phyloP scores from a whole-genome alignment of 2,888 invertebrate species.

The Leucophenga montana region DNA sequence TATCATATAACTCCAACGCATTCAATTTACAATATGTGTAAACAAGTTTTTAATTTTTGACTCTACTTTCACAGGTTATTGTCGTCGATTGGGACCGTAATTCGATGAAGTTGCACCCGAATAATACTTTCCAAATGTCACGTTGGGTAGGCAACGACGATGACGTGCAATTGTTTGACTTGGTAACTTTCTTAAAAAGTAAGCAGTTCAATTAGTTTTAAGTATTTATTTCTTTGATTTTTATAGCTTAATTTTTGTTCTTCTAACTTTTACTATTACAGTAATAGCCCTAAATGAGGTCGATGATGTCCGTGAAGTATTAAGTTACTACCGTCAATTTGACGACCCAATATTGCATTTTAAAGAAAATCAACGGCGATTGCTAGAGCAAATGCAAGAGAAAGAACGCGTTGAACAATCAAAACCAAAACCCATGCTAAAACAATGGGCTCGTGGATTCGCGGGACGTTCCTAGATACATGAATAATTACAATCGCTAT shows the following conservation, averaged over 20 bases:
- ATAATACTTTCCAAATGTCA: constrained; percentile 89
- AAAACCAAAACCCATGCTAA: constrained; percentile 76
- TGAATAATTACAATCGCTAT: neutral
- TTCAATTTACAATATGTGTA: no score
- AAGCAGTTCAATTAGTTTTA: constrained; percentile 61
- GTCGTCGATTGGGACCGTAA: constrained; percentile 95
- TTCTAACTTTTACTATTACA: no score
- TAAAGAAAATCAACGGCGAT: constrained; percentile 88
- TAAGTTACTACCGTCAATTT: constrained; percentile 93
- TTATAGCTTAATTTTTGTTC: neutral
- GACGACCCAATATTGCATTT: constrained; percentile 95
- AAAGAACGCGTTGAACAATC: constrained; percentile 75
- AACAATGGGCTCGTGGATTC: constrained; percentile 79
- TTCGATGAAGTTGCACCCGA: constrained; percentile 89
- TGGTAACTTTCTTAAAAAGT: constrained; percentile 95
- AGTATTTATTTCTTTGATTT: no score
- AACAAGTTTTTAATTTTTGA: neutral
- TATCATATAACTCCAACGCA: no score
- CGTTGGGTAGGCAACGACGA: constrained; percentile 96
- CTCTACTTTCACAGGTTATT: constrained; percentile 81
- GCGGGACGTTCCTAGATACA: constrained; percentile 68
- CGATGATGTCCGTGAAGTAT: constrained; percentile 93
- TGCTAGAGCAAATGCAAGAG: constrained; percentile 81
- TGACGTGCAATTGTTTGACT: constrained; percentile 89
- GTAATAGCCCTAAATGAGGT: constrained; percentile 93